These are phyloP conservation scores for Saccostrea cuccullata DNA, from an alignment of 1,140 invertebrate species.

Conservation along the genomic window DNA sequence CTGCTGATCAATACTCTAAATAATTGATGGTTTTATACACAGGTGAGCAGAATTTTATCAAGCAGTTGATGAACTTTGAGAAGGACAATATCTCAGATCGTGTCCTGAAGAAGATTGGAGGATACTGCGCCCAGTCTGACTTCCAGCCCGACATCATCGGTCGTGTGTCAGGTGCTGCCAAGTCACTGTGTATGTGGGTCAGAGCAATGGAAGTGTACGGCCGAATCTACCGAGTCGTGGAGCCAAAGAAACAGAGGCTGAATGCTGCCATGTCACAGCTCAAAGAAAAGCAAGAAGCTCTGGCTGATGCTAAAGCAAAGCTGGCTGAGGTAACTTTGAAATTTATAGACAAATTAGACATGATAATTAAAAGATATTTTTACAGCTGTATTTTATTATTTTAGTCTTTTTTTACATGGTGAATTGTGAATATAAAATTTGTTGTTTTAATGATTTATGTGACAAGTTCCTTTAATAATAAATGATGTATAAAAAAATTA, in stretches of 20 bases:
- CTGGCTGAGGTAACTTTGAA: conserved; percentile 80
- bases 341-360: neutral
- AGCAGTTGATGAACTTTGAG: conserved; percentile 89
- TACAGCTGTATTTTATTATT: no score
- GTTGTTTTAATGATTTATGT: no score
- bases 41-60: conserved; percentile 80
- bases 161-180: conserved; percentile 84
- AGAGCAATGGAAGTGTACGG: conserved; percentile 93
- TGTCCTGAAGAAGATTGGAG: conserved; percentile 87
- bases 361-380: no score
- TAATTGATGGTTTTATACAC: neutral
- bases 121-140: conserved; percentile 88
- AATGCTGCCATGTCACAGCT: conserved; percentile 85
- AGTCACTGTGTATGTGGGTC: conserved; percentile 93
- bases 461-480: no score
- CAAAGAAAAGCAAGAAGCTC: conserved; percentile 86
- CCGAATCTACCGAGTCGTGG: conserved; percentile 90
- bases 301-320: conserved; percentile 87
- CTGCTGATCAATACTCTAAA: no score
- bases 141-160: conserved; percentile 89
- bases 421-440: no score
- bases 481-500: no score
- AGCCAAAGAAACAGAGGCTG: conserved; percentile 88
- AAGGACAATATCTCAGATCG: conserved; percentile 91
- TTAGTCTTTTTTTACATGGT: no score